Percentiles rank a stretch among this genome's conserved stretches.
Evolutionary conservation across 2,888 invertebrate species (phyloP).

Genomic region (Microplitis deprimator): DNA sequence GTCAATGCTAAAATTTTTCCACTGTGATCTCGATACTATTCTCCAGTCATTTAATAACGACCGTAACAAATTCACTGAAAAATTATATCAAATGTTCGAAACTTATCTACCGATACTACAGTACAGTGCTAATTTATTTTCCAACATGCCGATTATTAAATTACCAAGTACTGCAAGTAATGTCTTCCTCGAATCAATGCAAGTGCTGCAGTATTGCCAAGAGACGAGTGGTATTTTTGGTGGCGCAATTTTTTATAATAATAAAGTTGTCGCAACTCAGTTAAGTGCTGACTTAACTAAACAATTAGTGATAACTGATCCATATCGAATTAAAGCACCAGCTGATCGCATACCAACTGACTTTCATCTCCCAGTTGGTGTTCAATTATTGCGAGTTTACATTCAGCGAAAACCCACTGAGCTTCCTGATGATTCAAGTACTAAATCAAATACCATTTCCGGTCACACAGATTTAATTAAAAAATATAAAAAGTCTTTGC

Average conservation of each 20-base stretch:
- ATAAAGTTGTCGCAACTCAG: conserved; percentile 88
- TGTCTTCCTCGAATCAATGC: conserved; percentile 89
- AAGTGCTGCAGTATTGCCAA: conserved; percentile 88
- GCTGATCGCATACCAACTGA: conserved; percentile 79
- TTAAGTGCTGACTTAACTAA: conserved; percentile 81
- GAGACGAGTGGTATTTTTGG: conserved; percentile 85
- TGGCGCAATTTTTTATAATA: conserved; percentile 89
- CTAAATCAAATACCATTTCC: conserved; percentile 3
- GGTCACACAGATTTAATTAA: conserved; percentile 54
- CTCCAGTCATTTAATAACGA: conserved; percentile 75
- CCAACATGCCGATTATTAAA: conserved; percentile 84
- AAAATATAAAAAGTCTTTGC: conserved; percentile 47
- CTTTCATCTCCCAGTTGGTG: conserved; percentile 85
- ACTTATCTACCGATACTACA: conserved; percentile 90
- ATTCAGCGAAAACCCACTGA: conserved; percentile 74
- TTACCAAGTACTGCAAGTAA: conserved; percentile 90
- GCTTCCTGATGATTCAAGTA: conserved; percentile 39
- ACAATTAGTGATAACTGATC: conserved; percentile 85
- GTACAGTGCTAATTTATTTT: conserved; percentile 87
- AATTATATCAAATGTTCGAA: conserved; percentile 88
- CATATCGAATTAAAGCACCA: conserved; percentile 86
- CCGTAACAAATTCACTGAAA: conserved; percentile 77
- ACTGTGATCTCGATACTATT: conserved; percentile 85
- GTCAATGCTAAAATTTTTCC: conserved; percentile 86
- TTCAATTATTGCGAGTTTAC: conserved; percentile 85